Conservation (phyloP, 2,113 vertebrate genomes). For the Microcebus jonahi region DNA sequence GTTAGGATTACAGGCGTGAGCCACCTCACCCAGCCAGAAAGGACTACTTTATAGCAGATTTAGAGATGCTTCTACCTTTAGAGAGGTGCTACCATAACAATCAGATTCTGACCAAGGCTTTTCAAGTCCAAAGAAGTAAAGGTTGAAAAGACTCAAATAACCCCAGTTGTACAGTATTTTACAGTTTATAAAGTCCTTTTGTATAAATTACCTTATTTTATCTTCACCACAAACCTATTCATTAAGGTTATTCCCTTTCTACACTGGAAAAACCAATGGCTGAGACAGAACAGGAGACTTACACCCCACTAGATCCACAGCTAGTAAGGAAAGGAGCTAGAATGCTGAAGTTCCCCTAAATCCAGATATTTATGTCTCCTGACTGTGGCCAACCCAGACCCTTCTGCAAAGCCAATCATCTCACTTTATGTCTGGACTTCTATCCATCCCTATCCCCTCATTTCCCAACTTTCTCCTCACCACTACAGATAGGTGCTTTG, state of each 20-base stretch:
- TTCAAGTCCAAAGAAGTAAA: not conserved
- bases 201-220: not conserved
- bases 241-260: not conserved
- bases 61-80: not conserved
- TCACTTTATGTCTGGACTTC: not conserved
- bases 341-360: not conserved
- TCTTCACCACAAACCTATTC: not conserved
- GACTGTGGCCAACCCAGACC: not conserved
- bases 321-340: not conserved
- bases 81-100: not conserved
- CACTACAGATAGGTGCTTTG: not conserved
- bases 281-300: not conserved
- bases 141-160: not conserved
- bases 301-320: not conserved
- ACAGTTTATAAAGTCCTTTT: constrained; percentile 13
- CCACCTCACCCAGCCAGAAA: not conserved
- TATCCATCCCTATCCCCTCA: not conserved
- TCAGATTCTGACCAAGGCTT: not conserved
- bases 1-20: no score
- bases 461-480: not conserved
- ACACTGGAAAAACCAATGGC: constrained; percentile 27
- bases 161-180: not conserved
- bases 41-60: not conserved
- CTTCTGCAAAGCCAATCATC: constrained; percentile 9
- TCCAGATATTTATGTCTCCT: not conserved